Evolutionary conservation across 2,113 vertebrate genomes (phyloP).

Genomic region (Takifugu bimaculatus): DNA sequence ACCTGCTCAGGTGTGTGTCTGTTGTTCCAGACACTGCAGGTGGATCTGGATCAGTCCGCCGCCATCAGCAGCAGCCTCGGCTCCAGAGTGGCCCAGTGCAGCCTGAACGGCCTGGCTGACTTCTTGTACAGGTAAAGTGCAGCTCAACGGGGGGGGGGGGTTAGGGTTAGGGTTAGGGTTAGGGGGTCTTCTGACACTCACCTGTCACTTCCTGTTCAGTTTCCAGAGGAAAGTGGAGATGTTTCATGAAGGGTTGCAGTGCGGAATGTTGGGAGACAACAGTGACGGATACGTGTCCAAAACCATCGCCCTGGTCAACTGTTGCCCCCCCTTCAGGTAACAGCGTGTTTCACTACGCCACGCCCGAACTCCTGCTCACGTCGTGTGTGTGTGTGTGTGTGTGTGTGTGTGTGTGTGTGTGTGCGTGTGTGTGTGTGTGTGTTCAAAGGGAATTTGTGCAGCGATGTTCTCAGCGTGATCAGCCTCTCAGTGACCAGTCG

Average conservation of each 20-base stretch:
- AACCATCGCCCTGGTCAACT: conserved; percentile 85
- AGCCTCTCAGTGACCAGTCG: conserved; percentile 73
- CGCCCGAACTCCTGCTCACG: background rate
- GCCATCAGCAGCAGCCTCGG: conserved; percentile 81
- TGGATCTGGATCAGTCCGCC: conserved; percentile 83
- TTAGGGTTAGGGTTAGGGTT: no score
- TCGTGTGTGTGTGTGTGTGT: conserved; percentile 5
- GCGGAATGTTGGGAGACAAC: conserved; percentile 55
- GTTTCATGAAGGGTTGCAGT: conserved; percentile 78
- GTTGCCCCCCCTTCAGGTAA: conserved; percentile 82
- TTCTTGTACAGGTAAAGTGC: conserved; percentile 83
- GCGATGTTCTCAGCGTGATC: conserved; percentile 75
- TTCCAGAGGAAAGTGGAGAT: conserved; percentile 87
- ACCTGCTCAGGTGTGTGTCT: background rate
- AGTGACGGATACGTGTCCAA: conserved; percentile 73
- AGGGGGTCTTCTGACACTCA: no score
- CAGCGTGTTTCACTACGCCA: background rate
- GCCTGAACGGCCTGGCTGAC: conserved; percentile 82
- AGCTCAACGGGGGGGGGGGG: no score
- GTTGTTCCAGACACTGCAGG: conserved; percentile 77
- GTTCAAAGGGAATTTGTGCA: conserved; percentile 74
- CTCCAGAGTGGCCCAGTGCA: conserved; percentile 81
- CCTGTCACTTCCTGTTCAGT: conserved; percentile 51
- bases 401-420: conserved; percentile 13
- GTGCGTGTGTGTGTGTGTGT: conserved; percentile 13